Percentiles rank a stretch among this genome's conserved stretches.
These are phyloP conservation scores for Procambarus virginalis DNA, from an alignment of 1,140 invertebrate species.

Conservation along the genomic window DNA sequence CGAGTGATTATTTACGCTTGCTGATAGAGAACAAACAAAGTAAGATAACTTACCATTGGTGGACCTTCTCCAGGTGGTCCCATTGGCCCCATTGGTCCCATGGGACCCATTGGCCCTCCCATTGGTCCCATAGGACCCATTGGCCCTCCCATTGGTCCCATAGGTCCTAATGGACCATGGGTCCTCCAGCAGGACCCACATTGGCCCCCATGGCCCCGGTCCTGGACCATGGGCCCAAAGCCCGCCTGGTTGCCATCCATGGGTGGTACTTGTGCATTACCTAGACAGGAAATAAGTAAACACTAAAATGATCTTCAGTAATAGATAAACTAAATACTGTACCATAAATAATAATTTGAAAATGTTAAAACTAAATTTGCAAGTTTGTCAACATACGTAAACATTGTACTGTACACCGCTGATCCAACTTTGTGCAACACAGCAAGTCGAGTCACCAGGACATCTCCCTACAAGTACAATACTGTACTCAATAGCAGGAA, in stretches of 20 bases:
- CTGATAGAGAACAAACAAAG: background rate
- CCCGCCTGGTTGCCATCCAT: slow-evolving; percentile 43
- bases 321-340: too few species aligned
- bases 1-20: too few species aligned
- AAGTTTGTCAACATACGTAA: too few species aligned
- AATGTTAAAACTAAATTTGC: too few species aligned
- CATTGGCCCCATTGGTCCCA: slow-evolving; percentile 69
- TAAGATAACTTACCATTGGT: slow-evolving; percentile 53
- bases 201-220: slow-evolving; percentile 65
- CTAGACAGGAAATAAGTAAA: slow-evolving; percentile 5
- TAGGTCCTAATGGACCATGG: slow-evolving; percentile 76
- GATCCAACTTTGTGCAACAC: too few species aligned
- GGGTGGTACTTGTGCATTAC: slow-evolving; percentile 31
- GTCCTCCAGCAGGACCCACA: slow-evolving; percentile 67
- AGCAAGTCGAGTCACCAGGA: too few species aligned
- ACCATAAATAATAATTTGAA: too few species aligned
- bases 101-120: slow-evolving; percentile 69
- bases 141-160: slow-evolving; percentile 77
- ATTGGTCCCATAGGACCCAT: slow-evolving; percentile 67
- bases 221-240: slow-evolving; percentile 54
- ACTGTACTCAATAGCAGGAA: too few species aligned
- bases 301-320: too few species aligned
- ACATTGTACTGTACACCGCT: too few species aligned
- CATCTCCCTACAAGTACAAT: too few species aligned
- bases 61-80: slow-evolving; percentile 65